Conservation (phyloP, 2,888 invertebrate genomes). For the Acanthosoma haemorrhoidale region DNA sequence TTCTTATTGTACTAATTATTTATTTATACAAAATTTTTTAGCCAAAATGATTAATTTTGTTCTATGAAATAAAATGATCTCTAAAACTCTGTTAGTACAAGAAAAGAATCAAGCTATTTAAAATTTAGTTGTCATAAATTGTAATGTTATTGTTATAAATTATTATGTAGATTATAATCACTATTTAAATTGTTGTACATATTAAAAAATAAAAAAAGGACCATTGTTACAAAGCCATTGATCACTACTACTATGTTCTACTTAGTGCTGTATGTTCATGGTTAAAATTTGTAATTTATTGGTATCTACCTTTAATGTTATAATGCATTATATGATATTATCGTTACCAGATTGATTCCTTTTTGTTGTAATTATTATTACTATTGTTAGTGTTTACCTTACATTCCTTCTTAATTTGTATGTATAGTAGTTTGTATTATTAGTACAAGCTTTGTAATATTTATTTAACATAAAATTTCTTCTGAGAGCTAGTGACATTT, state of each 20-base stretch:
- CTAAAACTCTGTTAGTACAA: neutral
- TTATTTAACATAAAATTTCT: too few species aligned
- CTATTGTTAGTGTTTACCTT: neutral
- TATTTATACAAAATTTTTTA: neutral
- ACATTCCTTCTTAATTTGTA: constrained; percentile 4
- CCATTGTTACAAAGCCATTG: too few species aligned
- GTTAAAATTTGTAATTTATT: neutral
- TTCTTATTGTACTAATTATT: neutral
- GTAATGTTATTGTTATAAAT: neutral
- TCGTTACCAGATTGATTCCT: neutral
- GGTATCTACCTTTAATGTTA: neutral
- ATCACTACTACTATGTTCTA: constrained; percentile 1
- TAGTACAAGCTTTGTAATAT: neutral
- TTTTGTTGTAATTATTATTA: too few species aligned
- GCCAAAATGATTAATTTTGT: neutral
- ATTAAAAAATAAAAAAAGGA: neutral
- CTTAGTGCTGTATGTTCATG: neutral
- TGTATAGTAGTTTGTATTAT: neutral
- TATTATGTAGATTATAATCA: neutral
- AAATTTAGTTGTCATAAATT: neutral
- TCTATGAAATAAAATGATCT: neutral
- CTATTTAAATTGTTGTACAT: neutral
- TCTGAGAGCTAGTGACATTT: too few species aligned
- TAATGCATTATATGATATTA: neutral
- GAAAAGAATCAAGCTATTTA: neutral